phyloP scores from a whole-genome alignment of 1,140 invertebrate species.

The Bicyclus anynana region DNA sequence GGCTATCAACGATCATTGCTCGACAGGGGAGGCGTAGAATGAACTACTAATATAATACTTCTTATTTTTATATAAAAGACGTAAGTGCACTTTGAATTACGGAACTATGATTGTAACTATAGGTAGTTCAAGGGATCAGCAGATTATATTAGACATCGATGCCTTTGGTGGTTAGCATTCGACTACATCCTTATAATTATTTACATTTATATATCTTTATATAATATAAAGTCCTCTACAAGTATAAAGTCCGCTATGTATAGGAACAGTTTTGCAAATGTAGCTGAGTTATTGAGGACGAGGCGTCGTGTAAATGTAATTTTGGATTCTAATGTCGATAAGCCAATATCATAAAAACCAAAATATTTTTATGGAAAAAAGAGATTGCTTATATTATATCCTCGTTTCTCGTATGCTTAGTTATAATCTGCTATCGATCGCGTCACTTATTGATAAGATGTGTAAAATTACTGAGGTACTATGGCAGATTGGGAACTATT shows the following conservation, averaged over 20 bases:
- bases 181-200: conserved; percentile 6
- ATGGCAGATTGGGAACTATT: conserved; percentile 69
- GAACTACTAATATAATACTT: conserved; percentile 62
- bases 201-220: conserved; percentile 22
- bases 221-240: conserved; percentile 18
- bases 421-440: conserved; percentile 44
- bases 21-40: conserved; percentile 45
- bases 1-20: conserved; percentile 60
- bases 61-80: conserved; percentile 64
- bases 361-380: background rate
- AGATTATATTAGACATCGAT: conserved; percentile 26
- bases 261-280: conserved; percentile 24
- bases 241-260: conserved; percentile 17
- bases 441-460: conserved; percentile 43
- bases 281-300: conserved; percentile 7
- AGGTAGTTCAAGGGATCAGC: conserved; percentile 38
- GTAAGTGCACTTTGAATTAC: conserved; percentile 75
- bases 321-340: background rate
- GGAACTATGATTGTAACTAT: conserved; percentile 65
- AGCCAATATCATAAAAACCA: background rate
- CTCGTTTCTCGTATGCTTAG: background rate
- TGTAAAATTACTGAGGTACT: conserved; percentile 70
- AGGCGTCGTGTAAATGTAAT: background rate
- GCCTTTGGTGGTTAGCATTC: conserved; percentile 11
- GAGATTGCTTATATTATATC: background rate